phyloP scores from a whole-genome alignment of 2,888 invertebrate species.

The Sarcophaga carnaria region DNA sequence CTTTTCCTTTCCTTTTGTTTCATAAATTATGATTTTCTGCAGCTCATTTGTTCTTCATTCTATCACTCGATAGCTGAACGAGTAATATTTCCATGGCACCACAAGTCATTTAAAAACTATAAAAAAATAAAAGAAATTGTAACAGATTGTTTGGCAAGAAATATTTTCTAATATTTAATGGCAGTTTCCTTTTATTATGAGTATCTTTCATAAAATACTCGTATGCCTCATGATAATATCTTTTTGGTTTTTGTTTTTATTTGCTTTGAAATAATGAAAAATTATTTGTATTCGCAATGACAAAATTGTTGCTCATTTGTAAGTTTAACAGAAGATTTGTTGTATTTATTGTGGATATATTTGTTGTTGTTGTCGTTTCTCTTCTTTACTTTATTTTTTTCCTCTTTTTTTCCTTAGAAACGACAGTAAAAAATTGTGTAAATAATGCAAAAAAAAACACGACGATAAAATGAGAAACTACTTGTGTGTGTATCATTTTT shows the following conservation, averaged over 20 bases:
- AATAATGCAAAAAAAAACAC: not conserved
- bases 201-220: slow-evolving; percentile 9
- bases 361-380: slow-evolving; percentile 7
- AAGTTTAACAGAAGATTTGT: slow-evolving; percentile 23
- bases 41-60: not conserved
- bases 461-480: slow-evolving; percentile 30
- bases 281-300: not conserved
- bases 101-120: not conserved
- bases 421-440: too few species aligned
- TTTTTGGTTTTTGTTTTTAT: not conserved
- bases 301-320: slow-evolving; percentile 58
- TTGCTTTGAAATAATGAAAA: not conserved
- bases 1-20: too few species aligned
- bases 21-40: too few species aligned
- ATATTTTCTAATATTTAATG: slow-evolving; percentile 30
- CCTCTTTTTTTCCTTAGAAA: not conserved
- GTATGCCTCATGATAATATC: not conserved
- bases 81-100: not conserved
- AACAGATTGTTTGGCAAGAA: slow-evolving; percentile 38
- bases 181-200: not conserved
- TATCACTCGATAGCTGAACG: not conserved
- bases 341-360: not conserved
- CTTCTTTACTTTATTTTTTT: not conserved
- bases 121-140: not conserved
- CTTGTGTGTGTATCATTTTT: slow-evolving; percentile 55